Evolutionary conservation across 53 echinoderm and acorn worm genomes (phyloP), one percentile per base, ranked within the genome.

Genomic region (Crossaster papposus): DNA sequence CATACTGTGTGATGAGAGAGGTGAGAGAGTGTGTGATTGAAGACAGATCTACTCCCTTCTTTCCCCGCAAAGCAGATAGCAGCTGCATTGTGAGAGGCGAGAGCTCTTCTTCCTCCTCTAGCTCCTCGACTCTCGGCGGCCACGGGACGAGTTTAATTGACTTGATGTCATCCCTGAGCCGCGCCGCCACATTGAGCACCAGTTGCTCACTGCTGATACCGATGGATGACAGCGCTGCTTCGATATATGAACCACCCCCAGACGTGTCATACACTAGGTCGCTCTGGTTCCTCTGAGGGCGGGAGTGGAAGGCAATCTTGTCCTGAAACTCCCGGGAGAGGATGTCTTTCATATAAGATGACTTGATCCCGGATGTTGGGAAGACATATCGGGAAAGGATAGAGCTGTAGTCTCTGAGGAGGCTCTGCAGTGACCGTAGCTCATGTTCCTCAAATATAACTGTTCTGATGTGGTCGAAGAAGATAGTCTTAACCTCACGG

Each of bases 381-480:
- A 81, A 81, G 30, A 87, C 88, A 86, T 62, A 77, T 32, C 80
- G 79, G 51, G 86, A 33, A 34, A 38, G 51, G 35, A 91, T 91
- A 38, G 70, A 81, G 35, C 80, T 72, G 58, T 91, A 91, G 62
- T 91, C 91, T 53, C 68, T 17, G 28, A 91, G 86, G 20, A 91
- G 91, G 28, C 86, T 63, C 58, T 88, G 91, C 63, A 91, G 54
- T 78, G 91, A 80, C n/a, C 91, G 64, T 38, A 79, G 51, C 88
- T 91, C 91, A 80, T 91, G 79, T 29, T 79, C 58, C 58, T 91
- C 80, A 29, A 91, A 71, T 15, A 91, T 79, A 18, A 88, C 88
- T 88, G 79, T 68, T 35, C 80, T 29, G 50, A 91, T 81, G 55
- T 91, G 79, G 7, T 79, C 30, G 53, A 87, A 91, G 64, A 91